Percentiles rank a stretch among this genome's conserved stretches.
Evolutionary conservation across 35 echinoderm and acorn worm genomes (phyloP).

Genomic region (Patiria miniata): DNA sequence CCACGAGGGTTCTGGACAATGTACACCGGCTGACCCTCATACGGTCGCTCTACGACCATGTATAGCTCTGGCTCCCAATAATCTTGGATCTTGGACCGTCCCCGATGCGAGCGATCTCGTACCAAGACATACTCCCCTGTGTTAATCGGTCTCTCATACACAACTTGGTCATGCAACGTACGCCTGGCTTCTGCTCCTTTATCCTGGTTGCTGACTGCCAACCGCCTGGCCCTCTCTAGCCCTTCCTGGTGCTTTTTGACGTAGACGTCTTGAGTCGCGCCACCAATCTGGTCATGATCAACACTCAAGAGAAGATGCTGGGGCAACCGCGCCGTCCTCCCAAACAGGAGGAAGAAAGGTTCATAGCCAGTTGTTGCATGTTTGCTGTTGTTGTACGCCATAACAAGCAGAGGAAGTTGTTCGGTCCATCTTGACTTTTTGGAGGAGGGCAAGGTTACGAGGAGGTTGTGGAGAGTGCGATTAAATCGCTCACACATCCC

Average conservation of each 20-base stretch:
- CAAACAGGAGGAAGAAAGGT: constrained; percentile 78
- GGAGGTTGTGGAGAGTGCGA: constrained; percentile 63
- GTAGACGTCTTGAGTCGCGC: constrained; percentile 12
- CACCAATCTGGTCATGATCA: neutral
- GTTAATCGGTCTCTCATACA: too few species aligned
- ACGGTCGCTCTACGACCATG: neutral
- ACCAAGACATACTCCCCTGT: too few species aligned
- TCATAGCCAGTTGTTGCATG: constrained; percentile 76
- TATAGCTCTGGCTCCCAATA: too few species aligned
- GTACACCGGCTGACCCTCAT: neutral
- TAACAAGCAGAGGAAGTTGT: constrained; percentile 64
- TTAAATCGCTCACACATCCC: constrained; percentile 50
- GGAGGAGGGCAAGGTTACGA: constrained; percentile 42
- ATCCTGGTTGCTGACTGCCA: constrained; percentile 53
- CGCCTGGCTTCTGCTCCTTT: constrained; percentile 46
- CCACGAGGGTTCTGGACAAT: neutral
- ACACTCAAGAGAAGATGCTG: constrained; percentile 58
- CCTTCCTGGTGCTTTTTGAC: constrained; percentile 52
- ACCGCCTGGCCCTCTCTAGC: constrained; percentile 36
- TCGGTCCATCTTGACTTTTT: constrained; percentile 66
- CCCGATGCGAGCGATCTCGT: too few species aligned
- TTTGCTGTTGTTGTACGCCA: constrained; percentile 63
- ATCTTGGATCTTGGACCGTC: too few species aligned
- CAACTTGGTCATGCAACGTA: neutral
- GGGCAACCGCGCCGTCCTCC: constrained; percentile 62